phyloP scores from a whole-genome alignment of 2,113 vertebrate species.

The Oryzias melastigma region DNA sequence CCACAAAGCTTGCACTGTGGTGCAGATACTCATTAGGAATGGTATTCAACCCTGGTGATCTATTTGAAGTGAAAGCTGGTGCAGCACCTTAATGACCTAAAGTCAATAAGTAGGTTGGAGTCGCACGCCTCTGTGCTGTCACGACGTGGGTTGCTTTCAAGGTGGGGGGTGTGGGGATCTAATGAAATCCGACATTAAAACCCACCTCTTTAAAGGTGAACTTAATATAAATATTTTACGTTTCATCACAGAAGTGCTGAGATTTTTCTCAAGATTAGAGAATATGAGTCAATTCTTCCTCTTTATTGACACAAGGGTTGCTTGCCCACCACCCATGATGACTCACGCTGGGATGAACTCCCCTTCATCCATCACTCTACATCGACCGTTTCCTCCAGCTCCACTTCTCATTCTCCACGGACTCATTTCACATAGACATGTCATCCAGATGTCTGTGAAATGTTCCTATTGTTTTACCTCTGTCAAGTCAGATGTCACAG shows the following conservation, averaged over 20 bases:
- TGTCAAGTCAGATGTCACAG: not conserved
- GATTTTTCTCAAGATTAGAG: not conserved
- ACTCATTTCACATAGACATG: not conserved
- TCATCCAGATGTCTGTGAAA: slow-evolving; percentile 6
- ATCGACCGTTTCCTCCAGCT: slow-evolving; percentile 32
- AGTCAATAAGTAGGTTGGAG: slow-evolving; percentile 31
- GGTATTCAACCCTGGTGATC: slow-evolving; percentile 37
- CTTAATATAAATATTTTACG: slow-evolving; percentile 6
- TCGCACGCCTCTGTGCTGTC: slow-evolving; percentile 16
- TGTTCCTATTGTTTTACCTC: slow-evolving; percentile 17
- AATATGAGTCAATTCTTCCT: slow-evolving; percentile 28
- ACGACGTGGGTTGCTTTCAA: slow-evolving; percentile 6
- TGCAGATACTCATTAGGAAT: slow-evolving; percentile 61
- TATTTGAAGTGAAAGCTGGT: slow-evolving; percentile 36
- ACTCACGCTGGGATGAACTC: slow-evolving; percentile 55
- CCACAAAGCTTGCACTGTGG: slow-evolving; percentile 44
- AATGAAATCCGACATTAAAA: slow-evolving; percentile 13
- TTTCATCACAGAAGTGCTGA: slow-evolving; percentile 36
- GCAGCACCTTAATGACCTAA: slow-evolving; percentile 39
- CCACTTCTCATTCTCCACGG: slow-evolving; percentile 5
- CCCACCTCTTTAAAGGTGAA: slow-evolving; percentile 13
- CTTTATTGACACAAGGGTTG: slow-evolving; percentile 61
- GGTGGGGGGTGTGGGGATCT: slow-evolving; percentile 26
- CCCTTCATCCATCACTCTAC: slow-evolving; percentile 50
- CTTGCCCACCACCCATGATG: slow-evolving; percentile 52